Evolutionary conservation across 2,888 invertebrate genomes (phyloP), one percentile per base, ranked within the genome.

Genomic region (Zele albiditarsus): DNA sequence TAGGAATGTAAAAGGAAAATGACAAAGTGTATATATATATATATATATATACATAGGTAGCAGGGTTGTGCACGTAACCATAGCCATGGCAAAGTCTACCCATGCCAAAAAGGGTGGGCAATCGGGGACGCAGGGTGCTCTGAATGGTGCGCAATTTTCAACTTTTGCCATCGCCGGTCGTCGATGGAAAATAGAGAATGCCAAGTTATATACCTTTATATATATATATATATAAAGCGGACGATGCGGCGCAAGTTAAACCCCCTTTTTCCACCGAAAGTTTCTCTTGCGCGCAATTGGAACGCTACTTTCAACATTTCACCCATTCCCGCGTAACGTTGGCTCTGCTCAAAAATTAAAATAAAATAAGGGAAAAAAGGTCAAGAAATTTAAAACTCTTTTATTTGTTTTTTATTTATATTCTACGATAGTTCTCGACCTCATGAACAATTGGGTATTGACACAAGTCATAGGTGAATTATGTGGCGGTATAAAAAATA

Each of bases 131-230:
- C 86, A 85, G 84, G 83, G 82, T 85, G 85, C 81, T 80, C 79
- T 82, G 81, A 82, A 85, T 85, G 84, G 82, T 81, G 82, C 74
- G 81, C 84, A 83, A 86, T 85, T 85, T 85, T 84, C 83, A 85
- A 86, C 85, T 84, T 86, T 84, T 84, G 83, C 84, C 85, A 85
- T 86, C 84, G 85, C 78, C 76, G 76, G 80, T 82, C 80, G 82
- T 81, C 82, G 82, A 84, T 85, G 83, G 83, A 84, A 83, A 85
- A 84, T 84, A 82, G 83, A 81, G 84, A 82, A 84, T 83, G 80
- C 80, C 78, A 53, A 75, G 62, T 75, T 73, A 67, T n/a, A 68
- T 71, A 76, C 66, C 76, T 77, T 77, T 75, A 77, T 79, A 69
- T 63, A 58, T 62, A 53, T 20, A 20, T 23, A 20, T 6, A n/a